These are phyloP conservation scores for Petrocephalus microphthalmus DNA, from an alignment of 2,113 vertebrate species.

Conservation along the genomic window DNA sequence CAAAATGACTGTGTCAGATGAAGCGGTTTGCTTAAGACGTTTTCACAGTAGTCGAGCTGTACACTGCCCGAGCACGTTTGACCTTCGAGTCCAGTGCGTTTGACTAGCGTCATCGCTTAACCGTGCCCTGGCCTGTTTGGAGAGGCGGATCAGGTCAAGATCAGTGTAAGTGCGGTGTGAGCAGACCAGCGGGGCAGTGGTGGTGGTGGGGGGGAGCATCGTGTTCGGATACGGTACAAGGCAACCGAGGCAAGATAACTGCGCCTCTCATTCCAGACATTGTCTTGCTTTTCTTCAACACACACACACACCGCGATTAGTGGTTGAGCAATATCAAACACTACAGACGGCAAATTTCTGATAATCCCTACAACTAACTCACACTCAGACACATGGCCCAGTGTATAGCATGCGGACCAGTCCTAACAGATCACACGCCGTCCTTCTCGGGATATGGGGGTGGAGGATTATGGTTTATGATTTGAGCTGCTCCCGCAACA, in stretches of 20 bases:
- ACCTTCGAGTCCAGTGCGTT: too few relatives aligned
- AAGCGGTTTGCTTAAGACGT: background rate
- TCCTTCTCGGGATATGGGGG: background rate
- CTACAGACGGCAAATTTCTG: background rate
- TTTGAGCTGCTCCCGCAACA: background rate
- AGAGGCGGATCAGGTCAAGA: too few relatives aligned
- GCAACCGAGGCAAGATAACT: background rate
- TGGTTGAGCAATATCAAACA: background rate
- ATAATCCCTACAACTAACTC: background rate
- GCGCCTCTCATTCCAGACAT: background rate
- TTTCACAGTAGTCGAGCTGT: background rate
- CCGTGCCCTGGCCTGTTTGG: background rate
- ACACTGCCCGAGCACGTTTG: too few relatives aligned
- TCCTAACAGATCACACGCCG: background rate
- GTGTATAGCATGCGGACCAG: background rate
- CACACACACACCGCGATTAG: background rate
- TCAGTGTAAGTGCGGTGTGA: background rate
- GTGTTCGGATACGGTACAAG: background rate
- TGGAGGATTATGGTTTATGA: background rate
- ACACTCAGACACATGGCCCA: background rate
- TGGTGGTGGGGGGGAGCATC: background rate
- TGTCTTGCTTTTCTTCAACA: too few relatives aligned
- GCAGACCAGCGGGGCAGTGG: background rate
- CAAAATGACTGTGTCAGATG: background rate
- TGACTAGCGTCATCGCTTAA: background rate